Evolutionary conservation across 2,797 vertebrate species (phyloP).

Genomic region (Pachyuromys duprasi): DNA sequence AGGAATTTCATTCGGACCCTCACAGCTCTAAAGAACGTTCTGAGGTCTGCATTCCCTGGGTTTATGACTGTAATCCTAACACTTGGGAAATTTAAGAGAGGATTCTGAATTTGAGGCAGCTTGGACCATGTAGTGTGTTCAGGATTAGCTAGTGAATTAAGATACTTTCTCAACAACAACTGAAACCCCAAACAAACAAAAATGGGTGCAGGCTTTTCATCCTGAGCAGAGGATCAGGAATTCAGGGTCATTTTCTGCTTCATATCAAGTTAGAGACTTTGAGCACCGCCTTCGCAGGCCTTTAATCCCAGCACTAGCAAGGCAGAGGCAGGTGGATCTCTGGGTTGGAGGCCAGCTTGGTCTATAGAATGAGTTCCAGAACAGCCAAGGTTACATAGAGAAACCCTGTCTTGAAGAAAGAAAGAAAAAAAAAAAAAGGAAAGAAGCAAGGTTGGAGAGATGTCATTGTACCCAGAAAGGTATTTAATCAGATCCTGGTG

Average conservation of each 20-base stretch:
- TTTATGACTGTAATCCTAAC: neutral
- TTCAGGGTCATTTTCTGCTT: neutral
- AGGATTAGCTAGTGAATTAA: neutral
- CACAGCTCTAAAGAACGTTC: constrained; percentile 43
- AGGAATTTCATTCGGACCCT: constrained; percentile 49
- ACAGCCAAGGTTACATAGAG: neutral
- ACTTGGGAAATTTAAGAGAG: neutral
- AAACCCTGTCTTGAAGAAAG: neutral
- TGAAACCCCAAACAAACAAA: neutral
- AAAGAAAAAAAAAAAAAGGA: neutral
- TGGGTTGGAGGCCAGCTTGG: neutral
- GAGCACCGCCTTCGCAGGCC: neutral
- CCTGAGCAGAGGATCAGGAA: neutral
- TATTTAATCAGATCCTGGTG: neutral
- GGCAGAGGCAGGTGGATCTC: neutral
- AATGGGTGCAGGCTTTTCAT: neutral
- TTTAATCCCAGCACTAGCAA: neutral
- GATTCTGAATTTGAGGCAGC: neutral
- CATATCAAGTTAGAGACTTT: neutral
- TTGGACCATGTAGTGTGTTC: neutral
- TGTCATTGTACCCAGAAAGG: neutral
- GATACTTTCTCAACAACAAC: neutral
- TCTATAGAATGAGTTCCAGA: neutral
- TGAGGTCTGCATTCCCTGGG: neutral
- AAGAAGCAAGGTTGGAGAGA: neutral